Base-by-base conservation (phyloP, 2,888 invertebrate species). In the Cryptocheilus praepositus region DNA sequence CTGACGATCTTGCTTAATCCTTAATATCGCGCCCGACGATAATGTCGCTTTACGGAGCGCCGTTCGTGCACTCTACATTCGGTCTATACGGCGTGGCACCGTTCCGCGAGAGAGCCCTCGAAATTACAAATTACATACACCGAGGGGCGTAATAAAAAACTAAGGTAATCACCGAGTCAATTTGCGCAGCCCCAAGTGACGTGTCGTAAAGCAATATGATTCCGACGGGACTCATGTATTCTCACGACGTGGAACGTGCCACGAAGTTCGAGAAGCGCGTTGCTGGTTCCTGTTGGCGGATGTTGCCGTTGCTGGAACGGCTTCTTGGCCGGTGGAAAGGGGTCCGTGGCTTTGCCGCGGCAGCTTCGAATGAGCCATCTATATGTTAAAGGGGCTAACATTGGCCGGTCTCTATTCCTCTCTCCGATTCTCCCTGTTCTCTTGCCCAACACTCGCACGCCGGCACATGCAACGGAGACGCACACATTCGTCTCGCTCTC, bases 141-240 rank as follows among this genome's bases (percentile, higher is more conserved):
- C 36, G 36, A 36, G 36, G 36, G 36, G 36, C 36, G 36, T 36
- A 18, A 49, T 49, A 49, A 44, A 16, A 18, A 19, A 43, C 18
- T 43, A 46, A 19, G 21, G 46, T n/a, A 45, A 28, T 19, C 45
- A 16, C 18, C 19, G 19, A 51, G 59, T 73, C 73, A 65, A 73
- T 79, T 79, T 74, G 73, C 74, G 65, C 65, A 60, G 69, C 59
- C 60, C 71, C 67, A 56, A 49, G 18, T 49, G 49, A 61, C 21
- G 70, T 67, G 71, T 70, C 74, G 67, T 67, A 61, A 70, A 76
- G 73, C 70, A 78, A 69, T 71, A 74, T 71, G 67, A 74, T 75
- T 78, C 76, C 70, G 66, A 53, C 61, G 46, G 57, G 70, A 61
- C 67, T 70, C 54, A 67, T 54, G 56, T 67, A 69, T 76, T 72